These are phyloP conservation scores for Hippopotamyrus pictus DNA, from an alignment of 2,797 vertebrate genomes.

Conservation along the genomic window DNA sequence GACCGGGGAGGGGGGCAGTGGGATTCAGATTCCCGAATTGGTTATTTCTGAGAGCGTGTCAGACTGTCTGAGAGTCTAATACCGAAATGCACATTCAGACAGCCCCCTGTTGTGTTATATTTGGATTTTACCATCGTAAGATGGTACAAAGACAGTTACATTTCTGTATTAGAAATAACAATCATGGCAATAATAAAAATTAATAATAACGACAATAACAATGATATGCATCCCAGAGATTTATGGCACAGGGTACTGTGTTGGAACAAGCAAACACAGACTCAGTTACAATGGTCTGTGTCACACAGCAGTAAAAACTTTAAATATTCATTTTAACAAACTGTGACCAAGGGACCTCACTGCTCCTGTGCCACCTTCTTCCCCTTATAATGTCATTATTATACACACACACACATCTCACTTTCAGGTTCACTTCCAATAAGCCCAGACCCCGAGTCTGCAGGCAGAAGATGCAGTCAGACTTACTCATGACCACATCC, in stretches of 20 bases:
- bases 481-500: slow-evolving; percentile 87
- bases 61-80: not conserved
- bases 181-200: not conserved
- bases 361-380: not conserved
- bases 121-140: not conserved
- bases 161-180: not conserved
- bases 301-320: not conserved
- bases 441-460: not conserved
- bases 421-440: not conserved
- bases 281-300: not conserved
- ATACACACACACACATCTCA: not conserved
- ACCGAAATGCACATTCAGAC: not conserved
- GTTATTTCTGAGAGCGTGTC: not conserved
- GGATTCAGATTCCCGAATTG: not conserved
- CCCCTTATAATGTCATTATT: not conserved
- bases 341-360: not conserved
- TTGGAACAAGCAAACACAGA: not conserved
- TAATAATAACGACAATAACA: not conserved
- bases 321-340: not conserved
- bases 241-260: not conserved
- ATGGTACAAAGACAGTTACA: not conserved
- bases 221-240: not conserved
- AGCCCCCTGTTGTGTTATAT: not conserved
- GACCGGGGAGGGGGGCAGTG: too few species aligned
- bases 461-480: not conserved